These are phyloP conservation scores for Taxidea taxus DNA, from an alignment of 2,113 vertebrate species.

Conservation along the genomic window DNA sequence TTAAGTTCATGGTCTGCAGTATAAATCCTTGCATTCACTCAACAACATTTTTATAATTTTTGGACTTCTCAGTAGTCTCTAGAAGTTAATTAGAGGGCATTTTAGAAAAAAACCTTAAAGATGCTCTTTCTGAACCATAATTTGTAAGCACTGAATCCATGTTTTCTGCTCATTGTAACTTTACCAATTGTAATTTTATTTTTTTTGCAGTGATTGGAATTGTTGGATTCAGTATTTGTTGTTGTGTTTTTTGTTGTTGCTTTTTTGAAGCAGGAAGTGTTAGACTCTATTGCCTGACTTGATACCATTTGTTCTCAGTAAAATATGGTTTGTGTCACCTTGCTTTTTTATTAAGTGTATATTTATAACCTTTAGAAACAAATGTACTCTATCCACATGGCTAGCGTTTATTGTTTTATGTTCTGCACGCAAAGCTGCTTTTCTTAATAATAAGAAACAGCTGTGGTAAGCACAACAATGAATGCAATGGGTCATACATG, in stretches of 20 bases:
- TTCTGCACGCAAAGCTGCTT: conserved; percentile 80
- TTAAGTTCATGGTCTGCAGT: not conserved
- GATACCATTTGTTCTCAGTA: conserved; percentile 62
- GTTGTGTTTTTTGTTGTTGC: not conserved
- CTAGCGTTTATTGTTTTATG: conserved; percentile 82
- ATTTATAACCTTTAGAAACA: conserved; percentile 80
- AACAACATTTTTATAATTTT: not conserved
- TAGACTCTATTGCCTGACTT: conserved; percentile 59
- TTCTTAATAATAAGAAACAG: conserved; percentile 85
- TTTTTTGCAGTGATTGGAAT: not conserved
- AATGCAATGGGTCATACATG: conserved; percentile 79
- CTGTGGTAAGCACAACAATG: conserved; percentile 77
- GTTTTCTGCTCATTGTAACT: not conserved
- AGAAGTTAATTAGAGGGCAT: not conserved
- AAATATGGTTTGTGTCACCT: conserved; percentile 65
- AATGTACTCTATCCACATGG: conserved; percentile 77
- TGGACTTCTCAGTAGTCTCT: not conserved
- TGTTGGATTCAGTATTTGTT: not conserved
- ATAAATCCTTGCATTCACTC: not conserved
- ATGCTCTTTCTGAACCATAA: not conserved
- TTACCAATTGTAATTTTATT: conserved; percentile 17
- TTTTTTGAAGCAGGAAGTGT: conserved; percentile 63
- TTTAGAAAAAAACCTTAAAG: not conserved
- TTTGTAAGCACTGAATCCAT: not conserved
- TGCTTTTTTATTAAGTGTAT: conserved; percentile 77